Evolutionary conservation across 2,113 vertebrate genomes (phyloP).

Genomic region (Thinocorus orbignyianus): DNA sequence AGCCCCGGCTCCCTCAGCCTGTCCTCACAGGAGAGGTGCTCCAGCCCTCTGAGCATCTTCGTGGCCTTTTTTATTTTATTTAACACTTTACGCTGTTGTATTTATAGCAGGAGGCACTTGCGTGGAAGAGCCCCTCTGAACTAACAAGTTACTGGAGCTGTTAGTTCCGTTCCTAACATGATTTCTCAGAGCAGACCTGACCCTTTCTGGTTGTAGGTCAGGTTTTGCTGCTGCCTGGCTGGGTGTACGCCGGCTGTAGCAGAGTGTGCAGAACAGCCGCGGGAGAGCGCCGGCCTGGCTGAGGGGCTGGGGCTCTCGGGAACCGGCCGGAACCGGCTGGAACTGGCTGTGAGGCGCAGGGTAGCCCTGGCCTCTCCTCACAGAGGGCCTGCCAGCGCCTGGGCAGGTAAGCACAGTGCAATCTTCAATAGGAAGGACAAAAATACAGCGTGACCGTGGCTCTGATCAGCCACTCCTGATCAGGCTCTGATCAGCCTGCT

Average conservation of each 20-base stretch:
- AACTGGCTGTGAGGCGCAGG: accelerated
- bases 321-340: accelerated
- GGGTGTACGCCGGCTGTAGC: accelerated
- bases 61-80: too few relatives aligned
- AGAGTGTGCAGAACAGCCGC: accelerated
- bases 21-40: too few relatives aligned
- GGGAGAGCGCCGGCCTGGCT: accelerated
- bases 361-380: not conserved
- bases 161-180: accelerated
- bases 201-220: accelerated
- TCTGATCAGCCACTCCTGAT: too few relatives aligned
- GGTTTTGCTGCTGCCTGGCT: not conserved
- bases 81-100: not conserved
- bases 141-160: accelerated
- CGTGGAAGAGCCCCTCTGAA: not conserved
- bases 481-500: too few relatives aligned
- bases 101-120: not conserved
- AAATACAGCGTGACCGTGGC: accelerated
- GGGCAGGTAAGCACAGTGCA: accelerated
- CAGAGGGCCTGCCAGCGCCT: accelerated
- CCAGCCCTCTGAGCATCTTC: too few relatives aligned
- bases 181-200: not conserved
- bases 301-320: accelerated
- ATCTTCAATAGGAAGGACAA: not conserved
- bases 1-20: too few relatives aligned